Conservation (phyloP, 1,140 invertebrate genomes). For the Magallana ariakensis region DNA sequence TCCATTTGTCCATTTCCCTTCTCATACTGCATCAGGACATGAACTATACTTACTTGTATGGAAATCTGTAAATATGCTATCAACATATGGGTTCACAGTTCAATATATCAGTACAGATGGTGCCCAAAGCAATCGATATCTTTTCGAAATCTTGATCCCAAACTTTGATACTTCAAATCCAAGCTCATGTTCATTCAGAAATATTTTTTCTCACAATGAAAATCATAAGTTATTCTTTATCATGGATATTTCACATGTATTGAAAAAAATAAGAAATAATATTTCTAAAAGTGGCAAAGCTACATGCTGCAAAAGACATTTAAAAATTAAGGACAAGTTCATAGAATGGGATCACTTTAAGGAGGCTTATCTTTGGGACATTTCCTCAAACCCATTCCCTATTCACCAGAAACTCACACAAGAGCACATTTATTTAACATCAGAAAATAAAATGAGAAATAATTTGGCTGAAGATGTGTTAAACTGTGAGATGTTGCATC, state of each 20-base stretch:
- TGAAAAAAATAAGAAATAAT: conserved; percentile 54
- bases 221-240: conserved; percentile 41
- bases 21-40: conserved; percentile 20
- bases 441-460: conserved; percentile 40
- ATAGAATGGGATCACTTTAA: conserved; percentile 56
- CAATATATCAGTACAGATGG: conserved; percentile 54
- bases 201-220: background rate
- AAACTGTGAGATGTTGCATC: conserved; percentile 33
- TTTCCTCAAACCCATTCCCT: conserved; percentile 46
- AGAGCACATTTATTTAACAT: conserved; percentile 19
- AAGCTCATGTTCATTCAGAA: conserved; percentile 6
- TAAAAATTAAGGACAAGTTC: background rate
- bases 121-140: conserved; percentile 37
- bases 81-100: conserved; percentile 40
- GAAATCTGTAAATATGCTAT: conserved; percentile 45
- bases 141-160: background rate
- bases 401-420: conserved; percentile 40
- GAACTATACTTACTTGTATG: conserved; percentile 48
- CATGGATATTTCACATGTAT: conserved; percentile 54
- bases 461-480: conserved; percentile 44
- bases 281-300: conserved; percentile 13
- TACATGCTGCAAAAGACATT: conserved; percentile 10
- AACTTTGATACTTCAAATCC: background rate
- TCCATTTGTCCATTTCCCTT: conserved; percentile 51
- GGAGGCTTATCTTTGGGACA: conserved; percentile 53